phyloP scores from a whole-genome alignment of 2,113 vertebrate species.

The Rynchops niger region DNA sequence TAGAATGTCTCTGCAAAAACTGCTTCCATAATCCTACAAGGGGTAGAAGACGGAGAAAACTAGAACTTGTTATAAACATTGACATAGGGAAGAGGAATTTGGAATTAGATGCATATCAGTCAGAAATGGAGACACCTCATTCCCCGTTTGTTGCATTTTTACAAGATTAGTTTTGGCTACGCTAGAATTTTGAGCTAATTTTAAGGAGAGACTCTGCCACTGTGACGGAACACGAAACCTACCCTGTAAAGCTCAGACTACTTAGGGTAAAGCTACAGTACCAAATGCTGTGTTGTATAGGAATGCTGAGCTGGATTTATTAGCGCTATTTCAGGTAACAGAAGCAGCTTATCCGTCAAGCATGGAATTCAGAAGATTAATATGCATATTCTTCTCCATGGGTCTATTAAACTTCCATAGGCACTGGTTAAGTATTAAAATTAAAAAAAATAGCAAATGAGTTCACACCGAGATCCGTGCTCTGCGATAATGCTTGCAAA shows the following conservation, averaged over 20 bases:
- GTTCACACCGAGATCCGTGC: not conserved
- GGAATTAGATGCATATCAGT: not conserved
- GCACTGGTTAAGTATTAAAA: not conserved
- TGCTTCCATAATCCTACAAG: not conserved
- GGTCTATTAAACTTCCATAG: not conserved
- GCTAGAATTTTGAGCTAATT: not conserved
- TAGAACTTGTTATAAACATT: not conserved
- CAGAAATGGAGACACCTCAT: not conserved
- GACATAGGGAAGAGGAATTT: not conserved
- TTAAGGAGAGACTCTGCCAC: not conserved
- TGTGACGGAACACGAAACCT: not conserved
- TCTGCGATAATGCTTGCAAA: not conserved
- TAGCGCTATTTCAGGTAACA: not conserved
- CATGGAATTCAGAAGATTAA: not conserved
- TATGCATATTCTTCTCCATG: not conserved
- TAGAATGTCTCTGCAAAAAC: not conserved
- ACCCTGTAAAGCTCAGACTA: not conserved
- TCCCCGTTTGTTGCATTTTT: not conserved
- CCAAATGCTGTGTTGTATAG: not conserved
- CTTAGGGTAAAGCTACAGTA: not conserved
- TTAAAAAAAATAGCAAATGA: not conserved
- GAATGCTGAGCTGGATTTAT: not conserved
- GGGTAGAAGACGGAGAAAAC: not conserved
- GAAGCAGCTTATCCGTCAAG: not conserved
- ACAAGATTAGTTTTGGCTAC: not conserved